Evolutionary conservation across 2,888 invertebrate genomes (phyloP).

Genomic region (Hypena proboscidalis): DNA sequence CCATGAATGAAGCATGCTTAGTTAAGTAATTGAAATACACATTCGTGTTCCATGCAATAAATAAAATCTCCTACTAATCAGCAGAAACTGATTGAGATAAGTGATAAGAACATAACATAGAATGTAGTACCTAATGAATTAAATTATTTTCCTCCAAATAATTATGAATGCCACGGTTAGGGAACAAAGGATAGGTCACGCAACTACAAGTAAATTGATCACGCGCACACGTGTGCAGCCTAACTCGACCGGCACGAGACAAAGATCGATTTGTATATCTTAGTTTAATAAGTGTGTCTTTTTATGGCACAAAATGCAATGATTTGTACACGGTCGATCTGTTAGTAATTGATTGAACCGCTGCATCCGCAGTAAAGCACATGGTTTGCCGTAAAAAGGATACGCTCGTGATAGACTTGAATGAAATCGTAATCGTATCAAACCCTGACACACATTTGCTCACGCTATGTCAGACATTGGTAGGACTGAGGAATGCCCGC

Average conservation of each 20-base stretch:
- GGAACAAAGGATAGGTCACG: slow-evolving; percentile 71
- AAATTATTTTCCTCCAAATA: slow-evolving; percentile 51
- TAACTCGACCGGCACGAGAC: slow-evolving; percentile 28
- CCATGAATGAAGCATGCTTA: slow-evolving; percentile 62
- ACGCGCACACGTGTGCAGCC: slow-evolving; percentile 52
- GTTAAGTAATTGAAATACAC: slow-evolving; percentile 69
- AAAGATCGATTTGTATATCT: slow-evolving; percentile 36
- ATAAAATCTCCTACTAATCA: slow-evolving; percentile 49
- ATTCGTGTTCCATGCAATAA: slow-evolving; percentile 59
- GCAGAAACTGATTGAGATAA: slow-evolving; percentile 27
- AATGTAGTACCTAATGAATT: slow-evolving; percentile 32
- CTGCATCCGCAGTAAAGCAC: slow-evolving; percentile 26
- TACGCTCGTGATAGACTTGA: slow-evolving; percentile 32
- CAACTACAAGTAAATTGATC: slow-evolving; percentile 66
- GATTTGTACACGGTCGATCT: slow-evolving; percentile 27
- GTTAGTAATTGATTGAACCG: slow-evolving; percentile 31
- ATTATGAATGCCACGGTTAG: slow-evolving; percentile 70
- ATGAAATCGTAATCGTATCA: slow-evolving; percentile 40
- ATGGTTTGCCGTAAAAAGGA: slow-evolving; percentile 23
- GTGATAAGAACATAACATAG: slow-evolving; percentile 20
- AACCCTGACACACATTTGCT: slow-evolving; percentile 43
- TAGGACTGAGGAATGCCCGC: slow-evolving; percentile 70
- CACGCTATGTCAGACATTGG: slow-evolving; percentile 46
- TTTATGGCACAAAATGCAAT: slow-evolving; percentile 24
- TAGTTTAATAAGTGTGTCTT: slow-evolving; percentile 30